A percentile compares a stretch with the other conserved stretches of the same genome.
phyloP scores from a whole-genome alignment of 2,113 vertebrate genomes.

The Lamprologus sp. region DNA sequence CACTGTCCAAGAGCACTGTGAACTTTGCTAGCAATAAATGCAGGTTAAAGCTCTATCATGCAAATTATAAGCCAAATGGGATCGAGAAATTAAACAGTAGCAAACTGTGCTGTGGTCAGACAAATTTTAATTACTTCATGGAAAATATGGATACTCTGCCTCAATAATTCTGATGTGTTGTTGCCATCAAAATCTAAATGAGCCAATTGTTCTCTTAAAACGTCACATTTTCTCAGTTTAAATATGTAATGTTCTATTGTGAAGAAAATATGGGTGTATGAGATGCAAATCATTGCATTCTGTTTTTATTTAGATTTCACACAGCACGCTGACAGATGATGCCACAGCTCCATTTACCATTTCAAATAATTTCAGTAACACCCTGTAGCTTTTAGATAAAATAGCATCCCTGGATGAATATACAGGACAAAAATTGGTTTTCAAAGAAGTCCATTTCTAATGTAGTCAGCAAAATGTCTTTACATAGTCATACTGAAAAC shows the following conservation, averaged over 20 bases:
- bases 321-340: background rate
- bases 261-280: background rate
- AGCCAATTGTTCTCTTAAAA: background rate
- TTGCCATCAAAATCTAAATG: background rate
- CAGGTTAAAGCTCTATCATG: background rate
- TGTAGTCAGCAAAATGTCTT: background rate
- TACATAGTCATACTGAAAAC: background rate
- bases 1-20: fast-evolving
- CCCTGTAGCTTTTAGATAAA: background rate
- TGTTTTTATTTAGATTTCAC: background rate
- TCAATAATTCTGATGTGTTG: background rate
- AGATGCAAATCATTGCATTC: background rate
- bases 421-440: background rate
- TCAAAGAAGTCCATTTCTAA: background rate
- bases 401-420: background rate
- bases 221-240: background rate
- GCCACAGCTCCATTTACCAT: background rate
- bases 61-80: background rate
- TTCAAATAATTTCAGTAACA: background rate
- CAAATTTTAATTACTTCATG: background rate
- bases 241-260: background rate
- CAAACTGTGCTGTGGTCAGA: background rate
- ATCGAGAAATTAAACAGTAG: background rate
- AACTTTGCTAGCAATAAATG: background rate
- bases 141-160: background rate